These are phyloP conservation scores for Nixonia krombeini DNA, from an alignment of 1,140 invertebrate species.

Conservation along the genomic window DNA sequence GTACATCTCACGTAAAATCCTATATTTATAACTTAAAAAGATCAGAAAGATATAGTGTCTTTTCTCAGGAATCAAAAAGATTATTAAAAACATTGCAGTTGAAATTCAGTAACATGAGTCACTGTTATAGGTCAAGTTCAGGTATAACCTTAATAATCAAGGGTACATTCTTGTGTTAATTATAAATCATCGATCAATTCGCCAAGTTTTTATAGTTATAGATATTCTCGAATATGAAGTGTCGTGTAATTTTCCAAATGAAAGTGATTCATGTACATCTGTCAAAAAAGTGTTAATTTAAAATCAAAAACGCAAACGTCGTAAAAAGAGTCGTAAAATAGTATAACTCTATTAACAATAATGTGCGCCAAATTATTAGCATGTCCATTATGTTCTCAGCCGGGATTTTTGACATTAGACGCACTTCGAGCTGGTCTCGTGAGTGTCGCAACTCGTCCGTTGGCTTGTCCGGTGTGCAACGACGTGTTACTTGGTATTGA, in stretches of 20 bases:
- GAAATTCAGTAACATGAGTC: background rate
- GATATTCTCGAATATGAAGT: too few relatives aligned
- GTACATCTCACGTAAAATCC: conserved; percentile 43
- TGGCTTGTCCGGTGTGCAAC: conserved; percentile 83
- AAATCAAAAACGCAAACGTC: too few relatives aligned
- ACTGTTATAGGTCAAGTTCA: conserved; percentile 53
- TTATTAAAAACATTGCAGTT: background rate
- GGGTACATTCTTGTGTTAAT: conserved; percentile 44
- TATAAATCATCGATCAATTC: conserved; percentile 42
- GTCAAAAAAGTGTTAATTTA: too few relatives aligned
- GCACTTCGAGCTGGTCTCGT: conserved; percentile 80
- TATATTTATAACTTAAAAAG: conserved; percentile 36
- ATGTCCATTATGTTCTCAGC: conserved; percentile 82
- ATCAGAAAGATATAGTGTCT: conserved; percentile 13
- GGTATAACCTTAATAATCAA: conserved; percentile 42
- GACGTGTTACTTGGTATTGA: conserved; percentile 82
- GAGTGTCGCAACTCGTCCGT: conserved; percentile 80
- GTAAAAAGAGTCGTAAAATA: too few relatives aligned
- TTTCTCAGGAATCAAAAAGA: conserved; percentile 5
- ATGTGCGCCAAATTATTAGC: conserved; percentile 78
- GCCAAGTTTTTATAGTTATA: conserved; percentile 2
- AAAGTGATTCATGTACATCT: too few relatives aligned
- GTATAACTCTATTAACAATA: too few relatives aligned
- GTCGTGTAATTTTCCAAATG: conserved; percentile 2
- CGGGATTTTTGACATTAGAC: conserved; percentile 79